Conservation (phyloP, 92 coral and sea anemone genomes). For the Epizoanthus ramosus region DNA sequence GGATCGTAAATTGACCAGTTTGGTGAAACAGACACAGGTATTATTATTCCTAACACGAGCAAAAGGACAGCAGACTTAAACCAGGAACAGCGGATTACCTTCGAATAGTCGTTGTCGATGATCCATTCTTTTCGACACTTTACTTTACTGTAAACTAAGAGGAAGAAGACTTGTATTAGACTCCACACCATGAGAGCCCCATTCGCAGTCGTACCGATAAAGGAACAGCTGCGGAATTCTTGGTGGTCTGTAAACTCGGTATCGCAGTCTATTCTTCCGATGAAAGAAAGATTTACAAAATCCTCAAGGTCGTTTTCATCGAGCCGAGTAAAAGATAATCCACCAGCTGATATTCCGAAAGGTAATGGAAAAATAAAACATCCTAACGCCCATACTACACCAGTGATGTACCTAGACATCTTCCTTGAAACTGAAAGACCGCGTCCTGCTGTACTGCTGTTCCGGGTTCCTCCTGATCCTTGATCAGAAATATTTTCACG, state of each 20-base stretch:
- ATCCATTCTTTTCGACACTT: conserved; percentile 32
- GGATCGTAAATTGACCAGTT: too few species aligned
- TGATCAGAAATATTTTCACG: too few species aligned
- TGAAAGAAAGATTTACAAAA: neutral
- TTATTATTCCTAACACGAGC: neutral
- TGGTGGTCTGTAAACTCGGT: too few species aligned
- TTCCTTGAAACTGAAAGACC: too few species aligned
- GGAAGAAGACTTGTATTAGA: conserved; percentile 21
- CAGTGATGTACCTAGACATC: neutral
- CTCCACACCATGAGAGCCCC: conserved; percentile 4
- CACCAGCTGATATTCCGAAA: conserved; percentile 48
- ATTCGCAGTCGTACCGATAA: neutral
- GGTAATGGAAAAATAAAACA: conserved; percentile 27
- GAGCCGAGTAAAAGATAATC: conserved; percentile 44
- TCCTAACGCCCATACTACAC: neutral
- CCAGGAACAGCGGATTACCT: conserved; percentile 52
- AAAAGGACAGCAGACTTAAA: conserved; percentile 44
- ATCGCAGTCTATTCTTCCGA: neutral
- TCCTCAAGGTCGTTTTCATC: conserved; percentile 28
- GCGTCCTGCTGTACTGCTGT: too few species aligned
- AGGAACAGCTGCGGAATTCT: too few species aligned
- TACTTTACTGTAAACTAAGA: conserved; percentile 30
- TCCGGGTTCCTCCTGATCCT: too few species aligned
- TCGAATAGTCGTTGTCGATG: conserved; percentile 18
- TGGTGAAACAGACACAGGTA: neutral